Percentiles rank a stretch among this genome's conserved stretches.
These are phyloP conservation scores for Neotragus pygmaeus DNA, from an alignment of 2,113 vertebrate genomes.

Conservation along the genomic window DNA sequence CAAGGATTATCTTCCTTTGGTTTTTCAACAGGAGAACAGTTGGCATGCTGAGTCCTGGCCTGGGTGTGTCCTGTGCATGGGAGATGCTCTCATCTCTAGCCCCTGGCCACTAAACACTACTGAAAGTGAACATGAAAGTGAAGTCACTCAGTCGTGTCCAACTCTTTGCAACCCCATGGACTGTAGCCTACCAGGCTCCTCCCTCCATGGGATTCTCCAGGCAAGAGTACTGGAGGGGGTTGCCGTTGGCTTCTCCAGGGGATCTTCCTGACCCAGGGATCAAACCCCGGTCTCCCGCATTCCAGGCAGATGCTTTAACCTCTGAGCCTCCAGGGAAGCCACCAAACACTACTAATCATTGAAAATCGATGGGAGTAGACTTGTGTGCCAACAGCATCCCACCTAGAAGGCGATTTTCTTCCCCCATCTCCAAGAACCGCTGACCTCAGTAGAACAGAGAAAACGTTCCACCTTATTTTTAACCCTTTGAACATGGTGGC, in stretches of 20 bases:
- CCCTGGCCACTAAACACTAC: background rate
- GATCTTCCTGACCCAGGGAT: no score
- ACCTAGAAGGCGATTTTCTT: background rate
- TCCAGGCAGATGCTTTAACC: no score
- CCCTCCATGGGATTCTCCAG: no score
- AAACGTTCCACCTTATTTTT: background rate
- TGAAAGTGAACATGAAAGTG: no score
- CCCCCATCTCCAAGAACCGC: accelerated
- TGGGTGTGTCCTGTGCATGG: background rate
- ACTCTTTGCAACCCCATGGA: no score
- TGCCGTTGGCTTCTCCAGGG: no score
- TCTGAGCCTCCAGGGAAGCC: no score
- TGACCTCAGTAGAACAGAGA: background rate
- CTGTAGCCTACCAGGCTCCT: no score
- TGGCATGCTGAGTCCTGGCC: background rate
- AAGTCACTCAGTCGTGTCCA: no score
- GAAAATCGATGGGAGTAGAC: background rate
- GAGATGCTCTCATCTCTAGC: background rate
- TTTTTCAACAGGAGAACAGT: background rate
- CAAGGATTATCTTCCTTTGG: background rate
- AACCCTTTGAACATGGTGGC: no score
- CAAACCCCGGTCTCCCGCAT: no score
- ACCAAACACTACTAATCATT: background rate
- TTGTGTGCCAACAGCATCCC: background rate
- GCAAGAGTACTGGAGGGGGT: no score